A percentile compares a stretch with the other conserved stretches of the same genome.
Conservation (phyloP, 2,797 vertebrate species). For the Anguilla pacifica region DNA sequence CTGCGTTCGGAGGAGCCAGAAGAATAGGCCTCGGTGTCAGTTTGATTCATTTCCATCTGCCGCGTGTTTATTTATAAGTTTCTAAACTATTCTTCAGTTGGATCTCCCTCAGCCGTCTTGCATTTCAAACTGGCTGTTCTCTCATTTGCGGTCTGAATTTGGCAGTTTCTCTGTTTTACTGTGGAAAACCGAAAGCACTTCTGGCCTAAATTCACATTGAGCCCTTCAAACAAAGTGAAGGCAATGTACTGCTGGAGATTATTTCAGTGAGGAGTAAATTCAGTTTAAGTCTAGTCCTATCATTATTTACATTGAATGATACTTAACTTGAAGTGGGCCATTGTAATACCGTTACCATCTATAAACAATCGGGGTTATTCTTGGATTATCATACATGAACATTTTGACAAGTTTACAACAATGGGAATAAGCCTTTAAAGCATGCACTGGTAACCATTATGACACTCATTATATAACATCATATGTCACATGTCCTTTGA, state of each 20-base stretch:
- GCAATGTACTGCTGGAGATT: no score
- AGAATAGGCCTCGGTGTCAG: slow-evolving; percentile 34
- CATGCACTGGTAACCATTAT: not conserved
- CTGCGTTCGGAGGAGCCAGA: not conserved
- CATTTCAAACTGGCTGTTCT: slow-evolving; percentile 27
- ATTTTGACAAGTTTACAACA: not conserved
- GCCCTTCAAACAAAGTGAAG: not conserved
- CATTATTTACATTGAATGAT: no score
- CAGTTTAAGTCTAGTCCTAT: no score
- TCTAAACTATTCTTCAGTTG: slow-evolving; percentile 26
- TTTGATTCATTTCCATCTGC: slow-evolving; percentile 39
- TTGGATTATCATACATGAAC: not conserved
- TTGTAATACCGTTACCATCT: not conserved
- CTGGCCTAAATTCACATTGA: not conserved
- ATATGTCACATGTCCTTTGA: not conserved
- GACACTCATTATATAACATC: not conserved
- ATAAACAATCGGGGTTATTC: not conserved
- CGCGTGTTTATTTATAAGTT: slow-evolving; percentile 38
- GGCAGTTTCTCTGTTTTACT: not conserved
- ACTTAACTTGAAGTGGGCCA: no score
- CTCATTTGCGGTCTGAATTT: not conserved
- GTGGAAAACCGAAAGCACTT: not conserved
- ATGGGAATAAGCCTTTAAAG: not conserved
- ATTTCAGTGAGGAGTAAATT: no score
- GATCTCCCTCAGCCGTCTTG: not conserved